Base-by-base conservation (phyloP, 2,797 vertebrate genomes). In the Melanogrammus aeglefinus region DNA sequence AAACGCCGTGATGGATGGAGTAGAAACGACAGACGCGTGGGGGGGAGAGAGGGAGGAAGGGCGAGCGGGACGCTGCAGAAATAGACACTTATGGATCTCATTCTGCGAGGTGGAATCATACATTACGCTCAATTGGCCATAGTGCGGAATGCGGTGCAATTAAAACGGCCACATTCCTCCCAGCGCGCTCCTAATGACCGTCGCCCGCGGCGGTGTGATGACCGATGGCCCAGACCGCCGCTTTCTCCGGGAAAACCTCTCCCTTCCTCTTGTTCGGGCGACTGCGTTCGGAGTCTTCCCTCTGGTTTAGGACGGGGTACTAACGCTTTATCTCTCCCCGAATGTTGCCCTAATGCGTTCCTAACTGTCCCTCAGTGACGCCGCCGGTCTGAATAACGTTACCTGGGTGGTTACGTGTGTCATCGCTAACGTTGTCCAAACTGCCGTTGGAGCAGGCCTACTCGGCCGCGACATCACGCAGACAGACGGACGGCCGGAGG, bases 41-140 rank as follows among this genome's bases (percentile, higher is more conserved):
- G 57, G 18, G 24, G 4, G n/a, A 29, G 69, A 31, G 18, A 33
- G 29, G 39, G n/a, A 27, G n/a, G 39, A 36, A 27, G 29, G 29
- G 51, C 6, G 41, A n/a, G 66, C 27, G 27, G 27, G 27, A 27
- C 35, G 83, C 72, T 51, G n/a, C 12, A 29, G 75, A 38, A 12
- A 36, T 18, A n/a, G 74, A 38, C 4, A 21, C 71, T 70, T 38
- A 63, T 51, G 69, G 57, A 47, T 66, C 77, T 21, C 1, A 27
- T 57, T 80, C 80, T 41, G 75, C 74, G 27, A 72, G 38, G 66
- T 77, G 70, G 47, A 47, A 14, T 39, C 27, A 81, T 82, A 36
- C 75, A 84, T 82, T 81, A 83, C 0, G 47, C 73, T 77, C 78
- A 86, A 87, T 76, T 78, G 80, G 76, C 82, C 81, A 80, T 83